Percentiles rank a stretch among this genome's conserved stretches.
Evolutionary conservation across 2,888 invertebrate genomes (phyloP).

Genomic region (Nomada ferruginata): DNA sequence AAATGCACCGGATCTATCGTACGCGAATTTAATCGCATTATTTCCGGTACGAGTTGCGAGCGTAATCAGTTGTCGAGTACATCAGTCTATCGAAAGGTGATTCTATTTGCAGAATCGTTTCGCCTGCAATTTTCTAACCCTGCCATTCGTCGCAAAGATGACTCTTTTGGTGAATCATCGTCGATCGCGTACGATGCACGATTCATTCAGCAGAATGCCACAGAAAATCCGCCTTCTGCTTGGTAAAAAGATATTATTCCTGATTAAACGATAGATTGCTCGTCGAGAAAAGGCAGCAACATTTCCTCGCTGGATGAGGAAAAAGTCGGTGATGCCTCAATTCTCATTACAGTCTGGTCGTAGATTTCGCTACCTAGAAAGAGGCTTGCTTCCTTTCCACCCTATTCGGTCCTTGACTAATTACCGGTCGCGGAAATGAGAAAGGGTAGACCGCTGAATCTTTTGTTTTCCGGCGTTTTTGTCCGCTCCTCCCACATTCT

Average conservation of each 20-base stretch:
- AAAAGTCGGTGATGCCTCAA: constrained; percentile 14
- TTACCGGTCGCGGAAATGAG: constrained; percentile 76
- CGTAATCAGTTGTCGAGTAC: too few relatives aligned
- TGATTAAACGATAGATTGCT: background rate
- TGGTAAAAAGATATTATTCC: background rate
- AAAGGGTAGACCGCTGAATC: constrained; percentile 35
- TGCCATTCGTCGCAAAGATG: too few relatives aligned
- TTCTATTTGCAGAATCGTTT: too few relatives aligned
- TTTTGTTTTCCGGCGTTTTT: background rate
- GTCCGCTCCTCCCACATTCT: too few relatives aligned
- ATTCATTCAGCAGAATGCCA: too few relatives aligned
- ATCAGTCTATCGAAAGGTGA: too few relatives aligned
- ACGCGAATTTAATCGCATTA: too few relatives aligned
- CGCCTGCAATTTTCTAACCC: too few relatives aligned
- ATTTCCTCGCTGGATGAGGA: background rate
- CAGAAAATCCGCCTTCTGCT: background rate
- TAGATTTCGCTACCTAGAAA: constrained; percentile 3
- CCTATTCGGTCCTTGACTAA: constrained; percentile 58
- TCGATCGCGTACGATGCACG: too few relatives aligned
- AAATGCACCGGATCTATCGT: too few relatives aligned
- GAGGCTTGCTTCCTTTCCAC: constrained; percentile 18
- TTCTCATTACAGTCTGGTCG: constrained; percentile 27
- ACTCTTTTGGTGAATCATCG: too few relatives aligned
- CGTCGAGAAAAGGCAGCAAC: background rate
- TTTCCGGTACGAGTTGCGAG: too few relatives aligned